A percentile compares a stretch with the other conserved stretches of the same genome.
Evolutionary conservation across 1,140 invertebrate genomes (phyloP).

Genomic region (Dryas iulia): DNA sequence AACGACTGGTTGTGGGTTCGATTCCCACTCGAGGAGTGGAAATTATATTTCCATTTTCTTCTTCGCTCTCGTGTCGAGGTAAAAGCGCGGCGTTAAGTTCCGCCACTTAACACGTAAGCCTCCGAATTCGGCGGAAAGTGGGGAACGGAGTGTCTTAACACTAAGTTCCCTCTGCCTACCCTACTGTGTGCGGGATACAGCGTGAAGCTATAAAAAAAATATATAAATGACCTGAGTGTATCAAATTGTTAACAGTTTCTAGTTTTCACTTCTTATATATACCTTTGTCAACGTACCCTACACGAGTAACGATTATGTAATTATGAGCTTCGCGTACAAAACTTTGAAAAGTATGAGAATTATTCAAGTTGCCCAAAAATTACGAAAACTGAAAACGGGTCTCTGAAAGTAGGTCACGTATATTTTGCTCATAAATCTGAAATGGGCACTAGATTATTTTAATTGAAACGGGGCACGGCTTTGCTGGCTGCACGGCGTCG

Average conservation of each 20-base stretch:
- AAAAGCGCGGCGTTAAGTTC: too few species aligned
- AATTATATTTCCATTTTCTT: too few species aligned
- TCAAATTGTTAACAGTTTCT: not conserved
- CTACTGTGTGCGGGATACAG: too few species aligned
- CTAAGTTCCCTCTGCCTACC: too few species aligned
- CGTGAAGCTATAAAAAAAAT: too few species aligned
- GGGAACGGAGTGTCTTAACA: too few species aligned
- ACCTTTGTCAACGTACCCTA: not conserved
- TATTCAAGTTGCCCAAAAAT: conserved; percentile 16
- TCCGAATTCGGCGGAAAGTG: too few species aligned
- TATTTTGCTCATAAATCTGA: conserved; percentile 30
- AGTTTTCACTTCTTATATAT: not conserved
- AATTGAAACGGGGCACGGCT: conserved; percentile 18
- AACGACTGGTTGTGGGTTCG: too few species aligned
- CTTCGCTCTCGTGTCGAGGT: too few species aligned
- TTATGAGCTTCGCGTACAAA: not conserved
- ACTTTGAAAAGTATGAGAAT: conserved; percentile 3
- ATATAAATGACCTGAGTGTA: not conserved
- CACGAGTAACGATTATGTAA: not conserved
- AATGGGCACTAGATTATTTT: conserved; percentile 30
- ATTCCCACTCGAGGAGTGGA: too few species aligned
- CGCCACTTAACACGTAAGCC: too few species aligned
- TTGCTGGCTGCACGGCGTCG: conserved; percentile 3
- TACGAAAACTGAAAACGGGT: conserved; percentile 23
- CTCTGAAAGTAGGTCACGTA: conserved; percentile 30